Conservation (phyloP, 2,888 invertebrate species). For the Andrena dorsata region DNA sequence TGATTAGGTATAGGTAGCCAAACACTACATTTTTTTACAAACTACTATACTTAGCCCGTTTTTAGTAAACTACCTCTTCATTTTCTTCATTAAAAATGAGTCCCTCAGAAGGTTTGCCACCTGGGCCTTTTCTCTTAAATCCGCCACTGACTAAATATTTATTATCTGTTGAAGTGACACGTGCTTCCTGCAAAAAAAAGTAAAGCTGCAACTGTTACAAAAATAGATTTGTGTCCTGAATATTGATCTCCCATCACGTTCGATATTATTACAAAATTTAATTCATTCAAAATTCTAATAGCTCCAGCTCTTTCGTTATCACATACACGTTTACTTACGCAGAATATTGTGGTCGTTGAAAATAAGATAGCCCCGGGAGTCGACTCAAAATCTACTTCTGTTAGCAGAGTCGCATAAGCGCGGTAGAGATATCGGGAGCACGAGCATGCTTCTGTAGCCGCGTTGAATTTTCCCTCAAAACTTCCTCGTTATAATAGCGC, state of each 20-base stretch:
- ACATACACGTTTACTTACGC: background rate
- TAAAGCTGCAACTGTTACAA: background rate
- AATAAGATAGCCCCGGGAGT: conserved; percentile 47
- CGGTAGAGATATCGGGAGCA: background rate
- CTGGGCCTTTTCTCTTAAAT: too few relatives aligned
- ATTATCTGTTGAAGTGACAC: background rate
- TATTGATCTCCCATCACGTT: background rate
- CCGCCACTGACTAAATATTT: background rate
- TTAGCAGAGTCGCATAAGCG: conserved; percentile 7
- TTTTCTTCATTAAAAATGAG: too few relatives aligned
- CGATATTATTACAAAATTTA: too few relatives aligned
- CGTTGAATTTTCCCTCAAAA: conserved; percentile 33
- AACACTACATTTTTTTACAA: too few relatives aligned
- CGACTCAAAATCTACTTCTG: conserved; percentile 51
- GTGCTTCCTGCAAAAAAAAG: background rate
- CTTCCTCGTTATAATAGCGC: conserved; percentile 10
- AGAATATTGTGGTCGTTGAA: conserved; percentile 12
- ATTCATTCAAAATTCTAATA: too few relatives aligned
- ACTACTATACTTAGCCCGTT: too few relatives aligned
- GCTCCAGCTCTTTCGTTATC: too few relatives aligned
- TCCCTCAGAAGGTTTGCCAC: too few relatives aligned
- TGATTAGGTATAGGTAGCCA: too few relatives aligned
- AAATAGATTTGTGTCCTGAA: background rate
- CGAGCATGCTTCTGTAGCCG: conserved; percentile 4
- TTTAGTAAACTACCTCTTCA: too few relatives aligned